Evolutionary conservation across 2,113 vertebrate genomes (phyloP).

Genomic region (Genyomyrus donnyi): DNA sequence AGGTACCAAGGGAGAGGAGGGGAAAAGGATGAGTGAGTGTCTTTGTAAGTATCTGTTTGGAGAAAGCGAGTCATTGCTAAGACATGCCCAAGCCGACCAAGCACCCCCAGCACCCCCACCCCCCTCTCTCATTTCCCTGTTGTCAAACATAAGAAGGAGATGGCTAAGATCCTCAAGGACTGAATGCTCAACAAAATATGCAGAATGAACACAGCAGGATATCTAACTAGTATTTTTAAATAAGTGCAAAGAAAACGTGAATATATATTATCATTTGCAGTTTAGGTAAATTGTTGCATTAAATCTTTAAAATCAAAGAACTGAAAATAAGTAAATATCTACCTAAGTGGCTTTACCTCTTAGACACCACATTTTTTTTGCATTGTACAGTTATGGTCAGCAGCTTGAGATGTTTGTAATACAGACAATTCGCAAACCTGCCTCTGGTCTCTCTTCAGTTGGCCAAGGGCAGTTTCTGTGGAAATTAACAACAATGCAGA

Average conservation of each 20-base stretch:
- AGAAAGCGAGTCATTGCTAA: slow-evolving; percentile 40
- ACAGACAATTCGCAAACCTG: not conserved
- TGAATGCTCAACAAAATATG: not conserved
- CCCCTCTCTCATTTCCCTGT: slow-evolving; percentile 28
- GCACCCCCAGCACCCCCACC: slow-evolving; percentile 10
- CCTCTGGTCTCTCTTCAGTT: not conserved
- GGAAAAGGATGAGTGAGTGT: not conserved
- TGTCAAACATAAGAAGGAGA: slow-evolving; percentile 36
- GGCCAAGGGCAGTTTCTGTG: not conserved
- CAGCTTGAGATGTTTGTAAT: not conserved
- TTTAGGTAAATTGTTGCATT: not conserved
- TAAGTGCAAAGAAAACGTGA: not conserved
- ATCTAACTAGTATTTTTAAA: not conserved
- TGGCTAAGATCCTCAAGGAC: slow-evolving; percentile 15
- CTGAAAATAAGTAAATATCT: not conserved
- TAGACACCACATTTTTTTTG: not conserved
- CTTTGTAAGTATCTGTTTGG: slow-evolving; percentile 33
- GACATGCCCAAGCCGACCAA: slow-evolving; percentile 36
- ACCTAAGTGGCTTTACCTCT: not conserved
- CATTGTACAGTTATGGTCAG: not conserved
- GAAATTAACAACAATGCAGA: not conserved
- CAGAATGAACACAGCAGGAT: not conserved
- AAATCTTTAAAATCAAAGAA: not conserved
- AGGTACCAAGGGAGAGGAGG: not conserved
- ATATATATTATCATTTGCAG: not conserved